Percentiles rank a stretch among this genome's conserved stretches.
phyloP scores from a whole-genome alignment of 1,140 invertebrate genomes.

The Panonychus citri region DNA sequence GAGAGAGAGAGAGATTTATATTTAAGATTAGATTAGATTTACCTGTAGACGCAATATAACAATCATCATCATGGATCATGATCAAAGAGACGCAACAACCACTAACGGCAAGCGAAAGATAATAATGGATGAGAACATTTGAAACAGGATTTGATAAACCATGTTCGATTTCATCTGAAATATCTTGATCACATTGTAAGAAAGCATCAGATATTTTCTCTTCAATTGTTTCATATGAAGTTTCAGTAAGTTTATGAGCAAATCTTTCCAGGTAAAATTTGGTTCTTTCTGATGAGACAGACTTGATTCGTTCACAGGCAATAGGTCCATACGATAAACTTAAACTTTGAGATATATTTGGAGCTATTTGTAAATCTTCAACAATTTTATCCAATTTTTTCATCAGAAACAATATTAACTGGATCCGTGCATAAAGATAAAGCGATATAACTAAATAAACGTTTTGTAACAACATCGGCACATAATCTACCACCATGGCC shows the following conservation, averaged over 20 bases:
- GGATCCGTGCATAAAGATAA: conserved; percentile 32
- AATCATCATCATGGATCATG: conserved; percentile 48
- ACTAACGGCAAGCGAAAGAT: conserved; percentile 47
- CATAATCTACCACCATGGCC: conserved; percentile 76
- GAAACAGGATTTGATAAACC: conserved; percentile 6
- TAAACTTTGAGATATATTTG: conserved; percentile 2
- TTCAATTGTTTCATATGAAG: background rate
- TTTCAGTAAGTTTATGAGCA: background rate
- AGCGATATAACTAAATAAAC: conserved; percentile 66
- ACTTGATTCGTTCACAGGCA: conserved; percentile 10
- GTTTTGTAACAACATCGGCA: conserved; percentile 49
- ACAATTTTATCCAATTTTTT: conserved; percentile 1
- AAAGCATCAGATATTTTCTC: conserved; percentile 2
- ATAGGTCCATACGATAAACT: background rate
- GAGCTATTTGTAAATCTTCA: conserved; percentile 8
- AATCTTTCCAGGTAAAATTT: background rate
- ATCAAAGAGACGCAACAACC: conserved; percentile 64
- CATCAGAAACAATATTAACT: conserved; percentile 11
- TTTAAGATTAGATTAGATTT: conserved; percentile 41
- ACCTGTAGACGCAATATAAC: conserved; percentile 15
- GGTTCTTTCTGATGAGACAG: background rate
- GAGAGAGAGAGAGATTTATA: too few relatives aligned
- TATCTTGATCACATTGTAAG: conserved; percentile 8
- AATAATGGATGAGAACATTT: conserved; percentile 13
- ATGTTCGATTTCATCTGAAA: conserved; percentile 10